Evolutionary conservation across 2,888 invertebrate species (phyloP), one percentile per base, ranked within the genome.

Genomic region (Melanostoma scalare): DNA sequence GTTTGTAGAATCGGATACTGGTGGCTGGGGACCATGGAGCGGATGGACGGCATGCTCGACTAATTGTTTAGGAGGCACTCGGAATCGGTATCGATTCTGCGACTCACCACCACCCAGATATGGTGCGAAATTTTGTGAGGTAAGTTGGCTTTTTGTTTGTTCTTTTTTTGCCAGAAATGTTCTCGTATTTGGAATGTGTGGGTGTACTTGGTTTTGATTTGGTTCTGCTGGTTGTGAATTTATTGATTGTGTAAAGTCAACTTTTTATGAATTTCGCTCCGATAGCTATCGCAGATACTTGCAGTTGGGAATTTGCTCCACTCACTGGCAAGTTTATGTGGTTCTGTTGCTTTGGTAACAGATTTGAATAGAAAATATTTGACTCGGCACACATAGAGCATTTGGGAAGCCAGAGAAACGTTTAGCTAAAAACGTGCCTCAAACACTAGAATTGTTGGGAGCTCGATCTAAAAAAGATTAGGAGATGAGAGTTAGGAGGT

Each of bases 111-210:
- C 96, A 0, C 97, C 97, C 0, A 93, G 95, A 50, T 96, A 97
- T 88, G 97, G 97, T 0, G 96, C 97, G 8, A 95, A 95, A 89
- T 97, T 96, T 91, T 97, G 97, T 89, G 95, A 96, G 94, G 96
- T 96, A 92, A 85, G 87, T 87, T 38, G 6, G 2, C 9, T 38
- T 2, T 20, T 40, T 10, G n/a, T 44, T 1, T 60, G 40, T 10
- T 36, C 10, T 42, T n/a, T 3, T 30, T 30, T 48, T 50, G 9
- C 46, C 35, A 4, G 2, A 9, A 40, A 30, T 20, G 0, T 3
- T 8, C 4, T 9, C 42, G 31, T 33, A 10, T 8, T n/a, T n/a
- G 33, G 33, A 67, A 44, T 61, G n/a, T 55, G 36, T 61, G 20
- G 53, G 36, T 35, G 36, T 63, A 30, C 40, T 56, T 50, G 38